Conservation (phyloP, 1,140 invertebrate species). For the Pseudachorutes palmiensis region DNA sequence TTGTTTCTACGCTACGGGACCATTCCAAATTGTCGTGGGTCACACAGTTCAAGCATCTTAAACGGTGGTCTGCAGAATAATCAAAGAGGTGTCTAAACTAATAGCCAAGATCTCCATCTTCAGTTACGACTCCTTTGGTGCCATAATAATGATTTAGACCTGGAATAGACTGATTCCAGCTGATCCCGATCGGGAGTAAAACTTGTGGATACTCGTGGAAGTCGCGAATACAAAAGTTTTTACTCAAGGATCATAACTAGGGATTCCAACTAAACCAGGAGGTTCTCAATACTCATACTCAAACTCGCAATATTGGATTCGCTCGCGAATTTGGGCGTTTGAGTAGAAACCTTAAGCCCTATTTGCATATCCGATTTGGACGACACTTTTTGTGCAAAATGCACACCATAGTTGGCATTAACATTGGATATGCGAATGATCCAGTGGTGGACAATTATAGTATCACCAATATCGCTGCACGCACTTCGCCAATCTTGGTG, state of each 20-base stretch:
- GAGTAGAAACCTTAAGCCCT: too few relatives aligned
- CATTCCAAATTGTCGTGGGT: slow-evolving; percentile 24
- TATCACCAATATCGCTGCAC: too few relatives aligned
- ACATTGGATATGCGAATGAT: too few relatives aligned
- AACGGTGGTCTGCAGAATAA: slow-evolving; percentile 26
- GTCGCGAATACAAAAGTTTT: neutral
- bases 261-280: neutral
- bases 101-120: slow-evolving; percentile 11
- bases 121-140: neutral
- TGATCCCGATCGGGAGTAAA: neutral
- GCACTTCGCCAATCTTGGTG: too few relatives aligned
- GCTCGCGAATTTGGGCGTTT: neutral
- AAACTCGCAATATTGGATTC: too few relatives aligned
- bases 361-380: too few relatives aligned
- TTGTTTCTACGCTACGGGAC: slow-evolving; percentile 33
- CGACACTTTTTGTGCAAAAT: too few relatives aligned
- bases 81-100: slow-evolving; percentile 29
- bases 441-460: too few relatives aligned
- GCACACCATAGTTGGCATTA: too few relatives aligned
- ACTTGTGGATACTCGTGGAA: too few relatives aligned
- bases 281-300: neutral
- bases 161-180: neutral
- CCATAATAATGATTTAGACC: too few relatives aligned
- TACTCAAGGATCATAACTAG: too few relatives aligned
- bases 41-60: slow-evolving; percentile 29